These are phyloP conservation scores for Byasa hedistus DNA, from an alignment of 2,888 invertebrate genomes.

Conservation along the genomic window DNA sequence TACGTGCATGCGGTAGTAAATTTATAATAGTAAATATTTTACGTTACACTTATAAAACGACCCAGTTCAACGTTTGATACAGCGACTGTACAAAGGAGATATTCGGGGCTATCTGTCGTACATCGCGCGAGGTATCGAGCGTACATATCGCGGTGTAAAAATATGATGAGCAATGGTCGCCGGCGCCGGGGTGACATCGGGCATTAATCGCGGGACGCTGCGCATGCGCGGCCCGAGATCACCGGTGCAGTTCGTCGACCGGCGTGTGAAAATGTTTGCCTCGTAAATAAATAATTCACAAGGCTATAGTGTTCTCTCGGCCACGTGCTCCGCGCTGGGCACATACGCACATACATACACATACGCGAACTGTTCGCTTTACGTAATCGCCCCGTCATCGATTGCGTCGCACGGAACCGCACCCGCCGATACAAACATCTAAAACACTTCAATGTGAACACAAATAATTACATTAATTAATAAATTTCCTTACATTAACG, in stretches of 20 bases:
- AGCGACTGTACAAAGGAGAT: not conserved
- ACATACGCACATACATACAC: slow-evolving; percentile 55
- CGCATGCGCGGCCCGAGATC: slow-evolving; percentile 73
- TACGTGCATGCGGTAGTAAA: not conserved
- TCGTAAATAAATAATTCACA: slow-evolving; percentile 81
- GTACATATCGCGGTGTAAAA: slow-evolving; percentile 31
- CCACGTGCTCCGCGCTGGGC: slow-evolving; percentile 71
- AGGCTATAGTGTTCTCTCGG: slow-evolving; percentile 74
- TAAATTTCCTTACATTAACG: not conserved
- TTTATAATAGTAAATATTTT: not conserved
- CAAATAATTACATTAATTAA: too few species aligned
- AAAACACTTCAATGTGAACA: not conserved
- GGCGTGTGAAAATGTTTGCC: slow-evolving; percentile 78
- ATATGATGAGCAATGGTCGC: slow-evolving; percentile 46
- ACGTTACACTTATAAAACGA: too few species aligned
- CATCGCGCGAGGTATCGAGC: slow-evolving; percentile 15
- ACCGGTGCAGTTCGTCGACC: slow-evolving; percentile 73
- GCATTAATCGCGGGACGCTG: slow-evolving; percentile 61
- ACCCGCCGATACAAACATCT: not conserved
- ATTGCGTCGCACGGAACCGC: slow-evolving; percentile 60
- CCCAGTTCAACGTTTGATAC: too few species aligned
- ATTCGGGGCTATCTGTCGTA: not conserved
- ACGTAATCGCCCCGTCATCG: slow-evolving; percentile 78
- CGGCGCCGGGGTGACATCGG: slow-evolving; percentile 51
- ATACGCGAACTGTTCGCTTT: slow-evolving; percentile 68